phyloP scores from a whole-genome alignment of 2,888 invertebrate species.

The Eumerus sabulonum region DNA sequence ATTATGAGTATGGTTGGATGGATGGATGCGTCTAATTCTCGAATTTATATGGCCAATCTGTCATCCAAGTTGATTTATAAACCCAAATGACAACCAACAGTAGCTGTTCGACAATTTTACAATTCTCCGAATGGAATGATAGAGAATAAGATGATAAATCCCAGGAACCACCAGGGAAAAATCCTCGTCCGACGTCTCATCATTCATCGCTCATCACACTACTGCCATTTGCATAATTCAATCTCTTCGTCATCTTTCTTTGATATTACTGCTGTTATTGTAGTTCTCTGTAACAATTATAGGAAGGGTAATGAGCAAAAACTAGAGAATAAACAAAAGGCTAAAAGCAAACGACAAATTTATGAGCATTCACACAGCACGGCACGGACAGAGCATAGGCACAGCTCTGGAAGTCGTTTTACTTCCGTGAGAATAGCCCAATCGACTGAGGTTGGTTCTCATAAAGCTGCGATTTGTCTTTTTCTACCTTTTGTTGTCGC shows the following conservation, averaged over 20 bases:
- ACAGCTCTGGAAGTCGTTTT: slow-evolving; percentile 52
- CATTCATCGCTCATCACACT: slow-evolving; percentile 8
- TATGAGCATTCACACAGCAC: slow-evolving; percentile 43
- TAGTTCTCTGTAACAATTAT: slow-evolving; percentile 40
- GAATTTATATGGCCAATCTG: slow-evolving; percentile 26
- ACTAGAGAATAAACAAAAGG: slow-evolving; percentile 14
- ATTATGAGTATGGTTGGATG: too few species aligned
- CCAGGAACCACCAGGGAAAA: slow-evolving; percentile 23
- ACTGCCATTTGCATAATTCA: slow-evolving; percentile 48
- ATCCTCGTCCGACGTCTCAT: slow-evolving; percentile 1
- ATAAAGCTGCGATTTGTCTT: slow-evolving; percentile 41
- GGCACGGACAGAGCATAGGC: background rate
- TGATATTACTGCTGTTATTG: background rate
- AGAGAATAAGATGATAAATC: too few species aligned
- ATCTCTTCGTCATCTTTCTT: slow-evolving; percentile 18
- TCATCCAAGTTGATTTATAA: slow-evolving; percentile 26
- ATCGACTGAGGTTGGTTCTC: slow-evolving; percentile 42
- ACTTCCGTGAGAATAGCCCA: slow-evolving; percentile 63
- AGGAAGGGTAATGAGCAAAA: slow-evolving; percentile 52
- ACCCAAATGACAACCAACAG: slow-evolving; percentile 16
- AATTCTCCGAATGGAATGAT: background rate
- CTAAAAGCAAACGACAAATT: slow-evolving; percentile 43
- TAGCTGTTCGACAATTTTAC: slow-evolving; percentile 32
- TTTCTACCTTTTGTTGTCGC: slow-evolving; percentile 1
- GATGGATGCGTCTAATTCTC: slow-evolving; percentile 32